phyloP scores from a whole-genome alignment of 2,113 vertebrate species.

The Cinclus mexicanus region DNA sequence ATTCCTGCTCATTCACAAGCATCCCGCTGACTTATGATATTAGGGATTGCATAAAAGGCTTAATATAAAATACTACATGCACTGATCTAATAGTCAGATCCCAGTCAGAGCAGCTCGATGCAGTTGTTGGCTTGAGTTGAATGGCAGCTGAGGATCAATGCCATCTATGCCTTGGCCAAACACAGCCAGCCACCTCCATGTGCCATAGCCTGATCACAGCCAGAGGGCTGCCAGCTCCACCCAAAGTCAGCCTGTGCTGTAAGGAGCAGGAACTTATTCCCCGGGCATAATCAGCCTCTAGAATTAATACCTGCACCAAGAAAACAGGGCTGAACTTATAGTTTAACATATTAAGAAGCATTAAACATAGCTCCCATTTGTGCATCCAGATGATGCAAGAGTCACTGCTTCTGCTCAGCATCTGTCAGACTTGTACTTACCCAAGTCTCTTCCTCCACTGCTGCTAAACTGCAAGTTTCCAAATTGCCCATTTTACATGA shows the following conservation, averaged over 20 bases:
- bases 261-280: background rate
- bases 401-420: background rate
- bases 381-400: background rate
- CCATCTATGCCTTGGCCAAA: background rate
- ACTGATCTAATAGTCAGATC: background rate
- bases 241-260: accelerated
- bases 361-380: background rate
- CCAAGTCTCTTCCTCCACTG: background rate
- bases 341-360: background rate
- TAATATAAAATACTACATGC: background rate
- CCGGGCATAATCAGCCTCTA: background rate
- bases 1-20: background rate
- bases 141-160: background rate
- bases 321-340: background rate
- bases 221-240: background rate
- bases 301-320: background rate
- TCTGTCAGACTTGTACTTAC: background rate
- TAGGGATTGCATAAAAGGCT: background rate
- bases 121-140: background rate
- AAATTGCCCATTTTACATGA: background rate
- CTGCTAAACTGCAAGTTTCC: background rate
- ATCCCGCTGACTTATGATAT: background rate
- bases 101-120: background rate
- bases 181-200: background rate
- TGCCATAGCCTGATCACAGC: accelerated